Conservation (phyloP, 2,888 invertebrate genomes). For the Pogonocherus hispidulus region DNA sequence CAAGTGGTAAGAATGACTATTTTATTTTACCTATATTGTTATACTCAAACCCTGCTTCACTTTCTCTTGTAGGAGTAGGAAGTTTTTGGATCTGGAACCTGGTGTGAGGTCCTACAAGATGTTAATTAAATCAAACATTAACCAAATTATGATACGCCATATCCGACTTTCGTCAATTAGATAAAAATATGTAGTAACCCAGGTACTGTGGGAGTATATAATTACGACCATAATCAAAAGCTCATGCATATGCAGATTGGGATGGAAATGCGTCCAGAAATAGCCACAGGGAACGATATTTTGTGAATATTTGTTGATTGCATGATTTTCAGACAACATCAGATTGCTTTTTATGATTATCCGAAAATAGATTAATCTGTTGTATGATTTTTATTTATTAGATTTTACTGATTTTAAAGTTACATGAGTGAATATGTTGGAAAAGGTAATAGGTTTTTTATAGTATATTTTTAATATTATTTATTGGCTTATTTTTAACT, state of each 20-base stretch:
- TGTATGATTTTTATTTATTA: too few species aligned
- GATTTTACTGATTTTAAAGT: too few species aligned
- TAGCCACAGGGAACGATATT: neutral
- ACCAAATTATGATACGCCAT: conserved; percentile 4
- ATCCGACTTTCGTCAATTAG: conserved; percentile 20
- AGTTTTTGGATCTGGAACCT: neutral
- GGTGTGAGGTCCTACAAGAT: conserved; percentile 16
- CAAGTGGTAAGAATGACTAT: too few species aligned
- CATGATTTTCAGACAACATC: too few species aligned
- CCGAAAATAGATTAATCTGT: too few species aligned
- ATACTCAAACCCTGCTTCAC: neutral
- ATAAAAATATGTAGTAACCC: conserved; percentile 13
- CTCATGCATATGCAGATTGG: conserved; percentile 29
- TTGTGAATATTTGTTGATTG: neutral
- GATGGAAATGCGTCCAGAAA: neutral
- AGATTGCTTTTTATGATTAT: too few species aligned
- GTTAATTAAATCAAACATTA: conserved; percentile 20
- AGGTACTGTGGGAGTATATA: conserved; percentile 19
- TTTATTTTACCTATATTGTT: too few species aligned
- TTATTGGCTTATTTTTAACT: too few species aligned
- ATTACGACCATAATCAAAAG: conserved; percentile 23
- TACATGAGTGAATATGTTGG: too few species aligned
- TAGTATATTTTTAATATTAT: too few species aligned
- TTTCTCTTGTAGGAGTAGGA: neutral
- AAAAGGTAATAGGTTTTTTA: too few species aligned